Evolutionary conservation across 2,888 invertebrate species (phyloP), one percentile per base, ranked within the genome.

Genomic region (Acrobasis consociella): DNA sequence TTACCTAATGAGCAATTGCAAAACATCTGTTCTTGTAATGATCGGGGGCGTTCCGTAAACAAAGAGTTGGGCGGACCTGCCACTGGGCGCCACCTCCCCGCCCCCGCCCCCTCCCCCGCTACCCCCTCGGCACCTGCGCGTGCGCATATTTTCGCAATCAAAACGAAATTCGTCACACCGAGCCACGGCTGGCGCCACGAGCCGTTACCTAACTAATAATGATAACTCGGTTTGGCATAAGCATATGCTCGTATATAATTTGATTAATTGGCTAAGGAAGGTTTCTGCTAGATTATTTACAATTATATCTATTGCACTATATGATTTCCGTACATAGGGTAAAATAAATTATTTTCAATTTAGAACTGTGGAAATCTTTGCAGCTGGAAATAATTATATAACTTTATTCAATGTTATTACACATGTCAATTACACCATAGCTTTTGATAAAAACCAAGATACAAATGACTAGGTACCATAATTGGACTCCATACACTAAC

Each of bases 1-100:
- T 52, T 60, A 52, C 60, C 46, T 53, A 46, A 22, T 42, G 22
- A 16, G 15, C 53, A 56, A 62, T 62, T 81, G 74, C 81, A 77
- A 83, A 82, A 81, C 80, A 75, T 76, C 78, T 77, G 77, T 77
- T 81, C 72, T 71, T 72, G 75, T 89, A 90, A 90, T 88, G 84
- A 87, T 82, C 73, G 83, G 82, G 89, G 91, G 91, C 89, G 91
- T 89, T 85, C 83, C 88, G 82, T 89, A 89, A 91, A 91, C 91
- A 91, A 91, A 89, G 89, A 86, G 85, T 80, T 88, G 91, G 91
- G 91, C 90, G 91, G 89, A 80, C 81, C 88, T 80, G 87, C 84
- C 82, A 82, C 83, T 73, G 85, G 83, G 83, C 82, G 76, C 85
- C 86, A 80, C 87, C 87, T 80, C 70, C 62, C 69, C 67, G 74